Evolutionary conservation across 1,140 invertebrate genomes (phyloP), one percentile per base, ranked within the genome.

Genomic region (Dolichoris vasculosae): DNA sequence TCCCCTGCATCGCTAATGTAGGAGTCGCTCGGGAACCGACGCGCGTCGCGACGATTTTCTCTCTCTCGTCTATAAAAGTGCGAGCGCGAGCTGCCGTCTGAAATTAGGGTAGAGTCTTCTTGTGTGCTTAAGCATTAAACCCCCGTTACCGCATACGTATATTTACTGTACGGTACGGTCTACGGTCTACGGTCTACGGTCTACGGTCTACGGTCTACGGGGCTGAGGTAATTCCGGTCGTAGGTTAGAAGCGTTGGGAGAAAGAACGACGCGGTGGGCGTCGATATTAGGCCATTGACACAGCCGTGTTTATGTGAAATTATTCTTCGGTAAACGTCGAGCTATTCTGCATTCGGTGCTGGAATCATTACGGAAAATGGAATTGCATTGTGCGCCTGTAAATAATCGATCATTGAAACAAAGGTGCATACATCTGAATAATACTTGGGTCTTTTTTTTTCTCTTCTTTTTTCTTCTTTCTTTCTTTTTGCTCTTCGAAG

Each of bases 211-310:
- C n/a, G n/a, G 20, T 23, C 23, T 26, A 59, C 55, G 55, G 13
- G 23, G 23, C 55, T 4, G 1, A 2, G 55, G 55, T 59, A 59
- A 59, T 9, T 26, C n/a, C 23, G 55, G 51, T 0, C 23, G 20
- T 26, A 26, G 55, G 23, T 13, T 26, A 23, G 30, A 64, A 48
- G 9, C 9, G 2, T 46, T 15, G 1, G 11, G 35, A 6, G 38
- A 35, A 23, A 20, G 8, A 35, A n/a, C 3, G 15, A n/a, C 59
- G 40, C 43, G 64, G 78, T 80, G 78, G 78, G 78, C 78, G 78
- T 67, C 23, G 30, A 32, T 81, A 51, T 69, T 48, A 11, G 59
- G 15, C 15, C 79, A 81, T 71, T 51, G 79, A 71, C 79, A 43
- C n/a, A 38, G 38, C 2, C 38, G 23, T n/a, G 43, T 73, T 73